phyloP scores from a whole-genome alignment of 2,888 invertebrate species.

The Saturnia pavonia region DNA sequence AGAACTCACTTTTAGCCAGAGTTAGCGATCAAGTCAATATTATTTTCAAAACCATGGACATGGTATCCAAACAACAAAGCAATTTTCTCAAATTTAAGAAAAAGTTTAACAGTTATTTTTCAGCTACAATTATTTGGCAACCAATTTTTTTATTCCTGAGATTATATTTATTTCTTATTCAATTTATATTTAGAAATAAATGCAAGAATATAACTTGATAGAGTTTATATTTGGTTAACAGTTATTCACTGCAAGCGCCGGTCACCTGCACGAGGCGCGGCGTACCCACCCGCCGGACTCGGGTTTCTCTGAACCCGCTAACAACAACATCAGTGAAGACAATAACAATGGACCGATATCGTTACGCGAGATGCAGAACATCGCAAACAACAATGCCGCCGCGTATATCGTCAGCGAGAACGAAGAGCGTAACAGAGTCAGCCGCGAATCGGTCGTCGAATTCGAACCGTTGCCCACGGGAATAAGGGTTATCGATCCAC shows the following conservation, averaged over 20 bases:
- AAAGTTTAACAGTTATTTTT: too few relatives aligned
- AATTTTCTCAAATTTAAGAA: too few relatives aligned
- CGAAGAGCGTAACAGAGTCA: conserved; percentile 70
- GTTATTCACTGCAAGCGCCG: conserved; percentile 70
- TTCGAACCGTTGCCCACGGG: conserved; percentile 69
- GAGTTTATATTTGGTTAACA: conserved; percentile 32
- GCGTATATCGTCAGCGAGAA: conserved; percentile 79
- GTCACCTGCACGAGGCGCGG: conserved; percentile 69
- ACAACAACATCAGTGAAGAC: conserved; percentile 76
- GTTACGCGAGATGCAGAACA: conserved; percentile 80
- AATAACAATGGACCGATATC: conserved; percentile 82
- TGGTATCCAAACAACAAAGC: too few relatives aligned
- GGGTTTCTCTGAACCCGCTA: conserved; percentile 70
- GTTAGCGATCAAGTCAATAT: too few relatives aligned
- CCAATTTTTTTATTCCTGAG: too few relatives aligned
- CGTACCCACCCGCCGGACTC: conserved; percentile 69
- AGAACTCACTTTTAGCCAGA: too few relatives aligned
- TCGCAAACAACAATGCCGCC: conserved; percentile 80
- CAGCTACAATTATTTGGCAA: too few relatives aligned
- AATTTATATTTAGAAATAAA: too few relatives aligned
- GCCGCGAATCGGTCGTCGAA: conserved; percentile 71
- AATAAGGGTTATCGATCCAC: conserved; percentile 62
- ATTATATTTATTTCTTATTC: too few relatives aligned
- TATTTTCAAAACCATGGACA: too few relatives aligned
- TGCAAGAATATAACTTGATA: too few relatives aligned